Conservation (phyloP, 1,140 invertebrate genomes). For the Drosophila bocki region DNA sequence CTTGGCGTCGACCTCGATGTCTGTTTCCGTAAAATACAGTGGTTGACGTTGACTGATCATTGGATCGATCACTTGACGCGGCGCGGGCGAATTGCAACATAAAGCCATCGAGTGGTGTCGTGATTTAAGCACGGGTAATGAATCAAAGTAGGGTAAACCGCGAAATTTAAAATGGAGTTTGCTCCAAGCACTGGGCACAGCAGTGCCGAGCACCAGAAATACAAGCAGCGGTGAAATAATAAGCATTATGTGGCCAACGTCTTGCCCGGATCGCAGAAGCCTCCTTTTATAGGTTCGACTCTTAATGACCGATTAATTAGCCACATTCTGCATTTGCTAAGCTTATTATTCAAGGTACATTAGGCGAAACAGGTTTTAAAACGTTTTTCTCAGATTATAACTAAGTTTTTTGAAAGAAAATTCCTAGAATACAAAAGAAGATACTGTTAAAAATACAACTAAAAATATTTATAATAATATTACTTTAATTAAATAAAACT, state of each 20-base stretch:
- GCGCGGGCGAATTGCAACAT: background rate
- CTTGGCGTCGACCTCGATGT: conserved; percentile 11
- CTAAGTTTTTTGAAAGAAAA: background rate
- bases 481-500: too few relatives aligned
- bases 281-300: background rate
- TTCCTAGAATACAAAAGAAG: background rate
- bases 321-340: background rate
- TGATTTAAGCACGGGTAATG: background rate
- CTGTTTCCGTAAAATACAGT: background rate
- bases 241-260: background rate
- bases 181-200: background rate
- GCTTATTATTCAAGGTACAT: background rate
- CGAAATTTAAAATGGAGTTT: too few relatives aligned
- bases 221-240: background rate
- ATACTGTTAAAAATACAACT: background rate
- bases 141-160: background rate
- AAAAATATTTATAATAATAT: background rate
- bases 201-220: background rate
- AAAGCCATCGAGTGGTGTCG: background rate
- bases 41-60: background rate
- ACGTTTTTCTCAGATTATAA: background rate
- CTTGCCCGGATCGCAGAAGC: background rate
- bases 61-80: too few relatives aligned
- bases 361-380: background rate
- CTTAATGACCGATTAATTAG: background rate